Percentiles rank a stretch among this genome's conserved stretches.
Evolutionary conservation across 2,888 invertebrate genomes (phyloP).

Genomic region (Pantelozetes paolii): DNA sequence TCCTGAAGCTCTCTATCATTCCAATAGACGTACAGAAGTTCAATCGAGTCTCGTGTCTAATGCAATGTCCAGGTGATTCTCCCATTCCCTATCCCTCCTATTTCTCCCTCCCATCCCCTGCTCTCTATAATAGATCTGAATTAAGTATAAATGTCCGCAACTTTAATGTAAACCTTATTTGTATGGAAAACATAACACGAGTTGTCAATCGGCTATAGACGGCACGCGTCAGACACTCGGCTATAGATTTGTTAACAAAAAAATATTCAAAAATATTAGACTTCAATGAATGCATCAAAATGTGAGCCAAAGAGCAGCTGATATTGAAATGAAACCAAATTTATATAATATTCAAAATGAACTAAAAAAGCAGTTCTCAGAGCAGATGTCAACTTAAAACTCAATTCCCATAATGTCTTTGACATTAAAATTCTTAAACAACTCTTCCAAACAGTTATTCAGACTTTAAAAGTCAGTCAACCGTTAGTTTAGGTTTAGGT

Average conservation of each 20-base stretch:
- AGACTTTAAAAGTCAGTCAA: not conserved
- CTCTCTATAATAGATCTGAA: not conserved
- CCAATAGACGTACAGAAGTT: not conserved
- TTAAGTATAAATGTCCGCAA: not conserved
- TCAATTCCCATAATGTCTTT: not conserved
- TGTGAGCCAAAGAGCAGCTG: conserved; percentile 9
- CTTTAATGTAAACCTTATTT: not conserved
- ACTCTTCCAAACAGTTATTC: not conserved
- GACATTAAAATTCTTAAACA: not conserved
- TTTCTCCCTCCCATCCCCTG: not conserved
- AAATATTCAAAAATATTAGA: not conserved
- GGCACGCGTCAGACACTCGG: conserved; percentile 19
- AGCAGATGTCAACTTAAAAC: not conserved
- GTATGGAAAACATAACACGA: not conserved
- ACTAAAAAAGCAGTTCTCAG: not conserved
- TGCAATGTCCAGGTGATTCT: conserved; percentile 25
- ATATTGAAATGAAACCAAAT: conserved; percentile 14
- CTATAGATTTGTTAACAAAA: not conserved
- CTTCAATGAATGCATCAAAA: conserved; percentile 6
- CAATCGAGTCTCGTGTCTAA: not conserved
- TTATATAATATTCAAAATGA: too few relatives aligned
- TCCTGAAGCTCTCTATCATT: not conserved
- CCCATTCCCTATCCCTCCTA: not conserved
- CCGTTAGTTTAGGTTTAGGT: conserved; percentile 1
- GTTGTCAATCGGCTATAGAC: too few relatives aligned